Percentiles rank a stretch among this genome's conserved stretches.
Evolutionary conservation across 2,888 invertebrate species (phyloP).

Genomic region (Drosophila borealis): DNA sequence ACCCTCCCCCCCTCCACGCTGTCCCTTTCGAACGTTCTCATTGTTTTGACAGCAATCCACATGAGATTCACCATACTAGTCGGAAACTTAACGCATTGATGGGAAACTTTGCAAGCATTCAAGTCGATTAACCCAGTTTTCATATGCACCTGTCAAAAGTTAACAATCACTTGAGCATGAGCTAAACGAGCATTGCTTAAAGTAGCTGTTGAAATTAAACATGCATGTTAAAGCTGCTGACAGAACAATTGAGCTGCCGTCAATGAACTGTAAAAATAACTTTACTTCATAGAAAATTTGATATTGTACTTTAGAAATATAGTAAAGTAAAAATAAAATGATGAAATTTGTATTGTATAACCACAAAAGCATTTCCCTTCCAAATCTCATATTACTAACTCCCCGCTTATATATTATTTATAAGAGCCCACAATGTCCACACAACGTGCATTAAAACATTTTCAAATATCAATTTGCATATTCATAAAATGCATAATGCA

Average conservation of each 20-base stretch:
- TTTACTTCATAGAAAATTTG: too few species aligned
- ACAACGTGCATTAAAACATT: not conserved
- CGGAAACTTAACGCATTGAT: slow-evolving; percentile 7
- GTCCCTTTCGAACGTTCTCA: slow-evolving; percentile 37
- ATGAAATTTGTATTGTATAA: too few species aligned
- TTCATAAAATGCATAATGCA: slow-evolving; percentile 38
- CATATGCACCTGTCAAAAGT: slow-evolving; percentile 6
- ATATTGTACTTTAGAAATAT: too few species aligned
- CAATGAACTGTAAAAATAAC: not conserved
- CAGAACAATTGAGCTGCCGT: not conserved
- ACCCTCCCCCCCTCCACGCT: not conserved
- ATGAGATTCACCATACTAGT: slow-evolving; percentile 36
- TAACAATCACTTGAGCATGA: slow-evolving; percentile 11
- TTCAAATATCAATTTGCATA: slow-evolving; percentile 45
- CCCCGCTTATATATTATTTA: too few species aligned
- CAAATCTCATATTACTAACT: too few species aligned
- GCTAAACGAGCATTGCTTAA: not conserved
- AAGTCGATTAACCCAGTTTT: slow-evolving; percentile 26
- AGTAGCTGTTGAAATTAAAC: slow-evolving; percentile 3
- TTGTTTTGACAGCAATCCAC: slow-evolving; percentile 59
- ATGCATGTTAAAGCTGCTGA: not conserved
- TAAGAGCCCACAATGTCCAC: too few species aligned
- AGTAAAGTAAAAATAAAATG: too few species aligned
- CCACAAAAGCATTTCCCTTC: too few species aligned
- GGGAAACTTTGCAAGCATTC: slow-evolving; percentile 7